Conservation (phyloP, 2,888 invertebrate species). For the Clusia tigrina region DNA sequence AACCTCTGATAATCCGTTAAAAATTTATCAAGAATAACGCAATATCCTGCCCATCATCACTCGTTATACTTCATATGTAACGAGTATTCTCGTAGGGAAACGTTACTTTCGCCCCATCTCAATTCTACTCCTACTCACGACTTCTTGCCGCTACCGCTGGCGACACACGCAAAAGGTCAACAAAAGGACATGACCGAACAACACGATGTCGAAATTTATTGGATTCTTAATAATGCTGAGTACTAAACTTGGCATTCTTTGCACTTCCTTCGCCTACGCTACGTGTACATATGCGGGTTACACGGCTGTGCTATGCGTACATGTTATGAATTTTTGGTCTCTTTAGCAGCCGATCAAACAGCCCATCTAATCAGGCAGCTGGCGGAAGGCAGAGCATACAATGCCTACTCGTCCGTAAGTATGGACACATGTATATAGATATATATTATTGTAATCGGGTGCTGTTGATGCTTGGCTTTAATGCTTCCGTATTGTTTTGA, state of each 20-base stretch:
- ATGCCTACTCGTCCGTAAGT: too few relatives aligned
- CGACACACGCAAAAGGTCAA: slow-evolving; percentile 18
- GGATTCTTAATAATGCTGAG: not conserved
- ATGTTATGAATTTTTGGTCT: slow-evolving; percentile 3
- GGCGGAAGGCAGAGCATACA: too few relatives aligned
- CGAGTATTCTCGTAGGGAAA: too few relatives aligned
- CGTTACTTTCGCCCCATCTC: too few relatives aligned
- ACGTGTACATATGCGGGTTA: not conserved
- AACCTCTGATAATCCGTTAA: too few relatives aligned
- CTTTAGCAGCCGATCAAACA: too few relatives aligned
- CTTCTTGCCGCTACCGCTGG: not conserved
- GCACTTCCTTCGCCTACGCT: not conserved
- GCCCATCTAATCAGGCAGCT: too few relatives aligned
- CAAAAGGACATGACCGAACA: slow-evolving; percentile 16
- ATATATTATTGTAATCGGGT: not conserved
- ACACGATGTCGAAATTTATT: not conserved
- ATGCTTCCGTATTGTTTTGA: slow-evolving; percentile 6
- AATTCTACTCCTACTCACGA: too few relatives aligned
- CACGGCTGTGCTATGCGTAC: not conserved
- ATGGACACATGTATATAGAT: too few relatives aligned
- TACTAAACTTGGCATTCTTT: not conserved
- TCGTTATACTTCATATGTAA: too few relatives aligned
- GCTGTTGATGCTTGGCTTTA: not conserved
- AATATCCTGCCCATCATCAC: too few relatives aligned
- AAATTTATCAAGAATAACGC: too few relatives aligned